These are phyloP conservation scores for Drosophila saltans DNA, from an alignment of 1,140 invertebrate genomes.

Conservation along the genomic window DNA sequence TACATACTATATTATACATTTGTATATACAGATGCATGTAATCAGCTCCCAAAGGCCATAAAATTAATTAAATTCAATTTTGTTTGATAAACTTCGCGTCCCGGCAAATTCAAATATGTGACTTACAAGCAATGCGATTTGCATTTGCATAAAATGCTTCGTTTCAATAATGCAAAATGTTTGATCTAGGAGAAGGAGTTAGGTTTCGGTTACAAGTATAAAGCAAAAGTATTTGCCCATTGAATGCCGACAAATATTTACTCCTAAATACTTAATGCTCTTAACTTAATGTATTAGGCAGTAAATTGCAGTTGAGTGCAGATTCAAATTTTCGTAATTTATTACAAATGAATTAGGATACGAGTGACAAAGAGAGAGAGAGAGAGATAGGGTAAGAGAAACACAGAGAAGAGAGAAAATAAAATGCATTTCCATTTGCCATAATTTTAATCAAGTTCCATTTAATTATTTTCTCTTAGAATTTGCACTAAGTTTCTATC, in stretches of 20 bases:
- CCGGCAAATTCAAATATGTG: conserved; percentile 30
- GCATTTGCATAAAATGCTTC: conserved; percentile 27
- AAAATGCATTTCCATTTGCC: neutral
- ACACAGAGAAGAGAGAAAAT: neutral
- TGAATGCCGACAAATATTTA: conserved; percentile 63
- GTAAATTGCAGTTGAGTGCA: conserved; percentile 43
- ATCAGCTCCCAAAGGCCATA: conserved; percentile 36
- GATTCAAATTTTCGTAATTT: conserved; percentile 27
- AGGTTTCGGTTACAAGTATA: neutral
- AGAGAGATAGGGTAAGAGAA: too few species aligned
- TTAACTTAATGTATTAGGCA: conserved; percentile 53
- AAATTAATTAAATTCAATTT: conserved; percentile 74
- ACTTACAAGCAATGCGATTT: conserved; percentile 19
- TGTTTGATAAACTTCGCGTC: conserved; percentile 54
- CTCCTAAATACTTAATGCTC: conserved; percentile 67
- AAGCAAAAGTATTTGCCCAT: conserved; percentile 34
- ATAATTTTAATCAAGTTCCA: neutral
- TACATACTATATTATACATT: neutral
- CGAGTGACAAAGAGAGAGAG: too few species aligned
- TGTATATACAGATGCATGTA: neutral
- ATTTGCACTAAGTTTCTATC: neutral
- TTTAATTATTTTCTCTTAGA: neutral
- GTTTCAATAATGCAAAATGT: conserved; percentile 67
- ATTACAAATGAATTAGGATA: neutral
- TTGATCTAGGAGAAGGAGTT: conserved; percentile 40